A percentile compares a stretch with the other conserved stretches of the same genome.
These are phyloP conservation scores for Chelmon rostratus DNA, from an alignment of 2,797 vertebrate species.

Conservation along the genomic window DNA sequence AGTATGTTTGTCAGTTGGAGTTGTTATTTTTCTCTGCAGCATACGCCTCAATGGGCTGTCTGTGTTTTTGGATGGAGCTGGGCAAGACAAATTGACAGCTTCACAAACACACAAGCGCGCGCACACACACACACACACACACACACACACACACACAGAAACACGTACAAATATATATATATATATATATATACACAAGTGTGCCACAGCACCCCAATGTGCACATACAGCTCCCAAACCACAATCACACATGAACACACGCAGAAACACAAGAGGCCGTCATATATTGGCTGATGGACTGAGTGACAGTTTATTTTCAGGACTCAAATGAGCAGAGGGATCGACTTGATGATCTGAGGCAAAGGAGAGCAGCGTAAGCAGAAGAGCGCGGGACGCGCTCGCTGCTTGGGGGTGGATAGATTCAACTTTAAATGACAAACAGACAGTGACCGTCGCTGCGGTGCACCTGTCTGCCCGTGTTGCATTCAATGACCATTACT, in stretches of 20 bases:
- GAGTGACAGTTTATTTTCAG: constrained; percentile 82
- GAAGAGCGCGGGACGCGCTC: constrained; percentile 44
- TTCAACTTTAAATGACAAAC: constrained; percentile 38
- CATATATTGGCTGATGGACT: constrained; percentile 62
- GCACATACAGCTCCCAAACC: constrained; percentile 41
- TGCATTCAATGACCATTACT: constrained; percentile 61
- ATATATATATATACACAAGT: constrained; percentile 37
- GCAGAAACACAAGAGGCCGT: constrained; percentile 40
- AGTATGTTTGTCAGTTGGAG: constrained; percentile 82
- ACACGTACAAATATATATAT: constrained; percentile 22
- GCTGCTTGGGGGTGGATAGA: constrained; percentile 46
- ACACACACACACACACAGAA: constrained; percentile 24
- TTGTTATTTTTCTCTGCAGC: constrained; percentile 83
- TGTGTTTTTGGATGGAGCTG: constrained; percentile 80
- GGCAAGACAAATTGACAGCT: constrained; percentile 83
- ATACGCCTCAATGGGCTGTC: constrained; percentile 81
- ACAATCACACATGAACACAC: constrained; percentile 6
- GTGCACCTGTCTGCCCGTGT: constrained; percentile 47
- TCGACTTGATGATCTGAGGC: constrained; percentile 67
- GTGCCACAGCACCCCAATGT: constrained; percentile 16
- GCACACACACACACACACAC: constrained; percentile 12
- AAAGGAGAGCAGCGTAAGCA: constrained; percentile 60
- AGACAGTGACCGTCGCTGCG: constrained; percentile 26
- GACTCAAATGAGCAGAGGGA: constrained; percentile 74
- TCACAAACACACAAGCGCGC: constrained; percentile 28